Evolutionary conservation across 2,888 invertebrate genomes (phyloP), one percentile per base, ranked within the genome.

Genomic region (Drosophila borborema): DNA sequence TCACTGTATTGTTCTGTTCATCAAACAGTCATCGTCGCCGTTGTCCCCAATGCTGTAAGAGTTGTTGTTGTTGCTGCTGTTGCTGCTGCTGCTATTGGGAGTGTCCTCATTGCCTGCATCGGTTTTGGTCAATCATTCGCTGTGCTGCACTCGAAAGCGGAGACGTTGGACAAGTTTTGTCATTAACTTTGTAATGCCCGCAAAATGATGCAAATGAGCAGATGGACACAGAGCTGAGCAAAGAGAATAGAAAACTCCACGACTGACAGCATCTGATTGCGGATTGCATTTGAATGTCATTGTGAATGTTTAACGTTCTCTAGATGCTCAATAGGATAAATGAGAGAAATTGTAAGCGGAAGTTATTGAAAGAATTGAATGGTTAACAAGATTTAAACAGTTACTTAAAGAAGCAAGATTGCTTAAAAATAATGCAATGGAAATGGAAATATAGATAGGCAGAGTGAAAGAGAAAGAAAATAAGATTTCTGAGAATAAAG

Each of bases 141-240:
- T 62, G 56, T 51, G 61, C 58, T 64, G 77, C 61, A 68, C 75
- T 75, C 74, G 56, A 72, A 76, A 77, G 64, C 72, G 55, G 58
- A 64, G 75, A 67, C 60, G 55, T 40, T 70, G 62, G 65, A 62
- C 54, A 74, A 81, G 78, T 83, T 77, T 64, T 64, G 72, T 56
- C 78, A 80, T 81, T 81, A 68, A 68, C 78, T 70, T 75, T 72
- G 72, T 72, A 83, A 83, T 80, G 64, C 68, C 67, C 68, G 62
- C 68, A 77, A 69, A 80, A 58, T 60, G 74, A 62, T 74, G 79
- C 75, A 75, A 79, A 81, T 79, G 65, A 68, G 49, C 46, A 53
- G 55, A 73, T 20, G 51, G 51, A 60, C 40, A n/a, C 41, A 16
- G 49, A n/a, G 2, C 23, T 14, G 51, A 16, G 3, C 23, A 23